phyloP scores from a whole-genome alignment of 2,888 invertebrate species.

The Tromatobia lineatoria region DNA sequence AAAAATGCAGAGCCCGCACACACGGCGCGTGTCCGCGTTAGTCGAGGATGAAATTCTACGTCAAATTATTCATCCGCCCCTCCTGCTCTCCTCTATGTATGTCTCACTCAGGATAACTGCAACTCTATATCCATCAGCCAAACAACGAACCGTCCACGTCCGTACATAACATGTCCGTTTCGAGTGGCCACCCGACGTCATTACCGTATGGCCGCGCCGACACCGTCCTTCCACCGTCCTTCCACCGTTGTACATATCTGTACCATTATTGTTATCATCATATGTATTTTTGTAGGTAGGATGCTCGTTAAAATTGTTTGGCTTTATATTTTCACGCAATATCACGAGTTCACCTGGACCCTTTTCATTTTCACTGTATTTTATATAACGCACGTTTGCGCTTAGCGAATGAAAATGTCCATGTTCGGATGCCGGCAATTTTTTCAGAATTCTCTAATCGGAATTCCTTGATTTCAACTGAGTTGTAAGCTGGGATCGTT shows the following conservation, averaged over 20 bases:
- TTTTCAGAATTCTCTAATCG: background rate
- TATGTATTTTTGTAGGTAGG: background rate
- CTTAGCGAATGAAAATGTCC: background rate
- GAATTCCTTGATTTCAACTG: background rate
- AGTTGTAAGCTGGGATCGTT: background rate
- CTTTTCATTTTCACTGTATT: background rate
- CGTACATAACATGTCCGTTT: slow-evolving; percentile 51
- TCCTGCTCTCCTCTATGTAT: background rate
- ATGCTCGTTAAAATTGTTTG: background rate
- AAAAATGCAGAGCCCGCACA: slow-evolving; percentile 67
- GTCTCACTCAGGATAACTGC: slow-evolving; percentile 22
- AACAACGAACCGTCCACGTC: slow-evolving; percentile 8
- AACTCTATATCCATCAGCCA: slow-evolving; percentile 59
- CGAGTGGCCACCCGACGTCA: slow-evolving; percentile 60
- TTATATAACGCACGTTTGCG: no score
- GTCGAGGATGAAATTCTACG: slow-evolving; percentile 69
- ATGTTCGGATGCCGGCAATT: background rate
- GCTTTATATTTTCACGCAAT: background rate
- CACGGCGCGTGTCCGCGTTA: slow-evolving; percentile 67
- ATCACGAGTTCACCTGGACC: background rate
- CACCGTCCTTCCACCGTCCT: slow-evolving; percentile 41
- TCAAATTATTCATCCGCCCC: slow-evolving; percentile 66
- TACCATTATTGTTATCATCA: slow-evolving; percentile 28
- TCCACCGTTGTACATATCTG: slow-evolving; percentile 30
- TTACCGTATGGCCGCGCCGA: slow-evolving; percentile 62